These are phyloP conservation scores for Leguminivora glycinivorella DNA, from an alignment of 1,140 invertebrate species.

Conservation along the genomic window DNA sequence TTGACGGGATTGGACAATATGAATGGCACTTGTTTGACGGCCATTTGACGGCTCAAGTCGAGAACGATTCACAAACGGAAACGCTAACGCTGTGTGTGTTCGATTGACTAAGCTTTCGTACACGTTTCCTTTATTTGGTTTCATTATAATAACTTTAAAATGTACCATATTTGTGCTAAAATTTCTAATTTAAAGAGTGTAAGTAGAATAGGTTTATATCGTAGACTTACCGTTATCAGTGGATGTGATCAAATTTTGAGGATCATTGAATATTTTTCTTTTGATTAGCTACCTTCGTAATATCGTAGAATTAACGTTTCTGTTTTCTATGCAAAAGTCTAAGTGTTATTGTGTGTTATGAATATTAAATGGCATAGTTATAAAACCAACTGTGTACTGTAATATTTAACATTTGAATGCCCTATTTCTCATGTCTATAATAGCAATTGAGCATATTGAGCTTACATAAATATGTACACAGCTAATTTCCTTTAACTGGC, in stretches of 20 bases:
- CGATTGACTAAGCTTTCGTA: slow-evolving; percentile 1
- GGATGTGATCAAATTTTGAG: background rate
- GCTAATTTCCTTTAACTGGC: background rate
- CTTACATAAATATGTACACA: background rate
- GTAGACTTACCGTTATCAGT: background rate
- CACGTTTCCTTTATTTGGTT: slow-evolving; percentile 8
- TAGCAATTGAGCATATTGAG: background rate
- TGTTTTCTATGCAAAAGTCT: no score
- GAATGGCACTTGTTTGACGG: slow-evolving; percentile 1
- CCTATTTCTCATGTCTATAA: background rate
- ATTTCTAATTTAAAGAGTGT: slow-evolving; percentile 33
- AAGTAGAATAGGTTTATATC: slow-evolving; percentile 26
- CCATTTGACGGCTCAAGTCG: background rate
- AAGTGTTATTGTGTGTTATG: background rate
- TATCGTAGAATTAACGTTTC: no score
- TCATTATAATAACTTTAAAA: slow-evolving; percentile 32
- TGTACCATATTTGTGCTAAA: slow-evolving; percentile 32
- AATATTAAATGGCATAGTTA: background rate
- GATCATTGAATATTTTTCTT: background rate
- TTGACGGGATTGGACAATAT: background rate
- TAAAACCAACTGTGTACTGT: background rate
- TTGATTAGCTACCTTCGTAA: slow-evolving; percentile 9
- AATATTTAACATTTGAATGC: background rate
- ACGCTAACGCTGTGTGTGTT: background rate
- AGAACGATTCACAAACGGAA: background rate